Base-by-base conservation (phyloP, 2,113 vertebrate species). In the Ptilonorhynchus violaceus region DNA sequence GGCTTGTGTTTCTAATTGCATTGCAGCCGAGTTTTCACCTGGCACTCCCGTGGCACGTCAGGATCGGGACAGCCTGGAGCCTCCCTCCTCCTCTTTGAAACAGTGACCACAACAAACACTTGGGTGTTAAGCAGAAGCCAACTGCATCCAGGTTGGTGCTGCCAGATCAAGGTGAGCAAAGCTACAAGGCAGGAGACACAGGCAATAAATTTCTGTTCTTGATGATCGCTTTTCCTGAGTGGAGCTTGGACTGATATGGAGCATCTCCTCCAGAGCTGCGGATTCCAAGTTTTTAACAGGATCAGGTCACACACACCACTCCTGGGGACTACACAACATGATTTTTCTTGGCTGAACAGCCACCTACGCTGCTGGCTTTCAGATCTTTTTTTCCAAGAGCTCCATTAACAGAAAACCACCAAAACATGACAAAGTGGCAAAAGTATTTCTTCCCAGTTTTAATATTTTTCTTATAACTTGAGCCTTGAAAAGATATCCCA, bases 1-100 rank as follows among this genome's bases (percentile, higher is more conserved):
- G 46, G 42, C 74, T 19, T 30, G 15, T 30, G 42, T 59, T 95
- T 60, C 86, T 91, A 85, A 95, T 53, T 94, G 77, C 83, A 37
- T 21, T 63, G 63, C 72, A 84, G 27, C 31, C 17, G 2, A 27
- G 3, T 53, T 75, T 91, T 93, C 63, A 96, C 85, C 92, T 93
- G 85, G 90, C 92, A 92, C 37, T 9, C 0, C 58, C 3, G 3
- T 41, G 84, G 85, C 37, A 52, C 6, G 0, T 19, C 64, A 72
- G 22, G 80, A 76, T 39, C 39, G 5, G 5, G 72, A 52, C 96
- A 74, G 28, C 28, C 52, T 44, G 21, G 86, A 93, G 52, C 52
- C 19, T 87, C 66, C 35, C 75, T 75, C 60, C 66, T 12, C 1
- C 5, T 28, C 37, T 27, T 11, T 30, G 33, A 35, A 62, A 58